Base-by-base conservation (phyloP, 2,797 vertebrate genomes). In the Cynodonichthys magdalenae region DNA sequence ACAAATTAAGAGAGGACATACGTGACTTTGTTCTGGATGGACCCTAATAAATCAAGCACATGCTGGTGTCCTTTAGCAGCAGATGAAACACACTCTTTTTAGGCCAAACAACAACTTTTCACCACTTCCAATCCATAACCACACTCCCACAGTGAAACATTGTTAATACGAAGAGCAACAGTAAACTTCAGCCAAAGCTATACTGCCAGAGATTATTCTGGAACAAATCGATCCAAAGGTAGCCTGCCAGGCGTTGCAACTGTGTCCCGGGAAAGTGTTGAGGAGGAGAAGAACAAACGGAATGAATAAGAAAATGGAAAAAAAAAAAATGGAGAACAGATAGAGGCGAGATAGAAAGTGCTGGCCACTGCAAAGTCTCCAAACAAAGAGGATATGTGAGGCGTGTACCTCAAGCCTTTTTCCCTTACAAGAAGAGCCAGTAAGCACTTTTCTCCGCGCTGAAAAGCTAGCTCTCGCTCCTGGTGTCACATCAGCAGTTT, bases 321-420 rank as follows among this genome's bases (percentile, higher is more conserved):
- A 81, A 81, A 67, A 81, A 81, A 74, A 81, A 81, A 64, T 34
- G 75, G 82, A 88, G 85, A 91, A 88, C 78, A 90, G 90, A 91
- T 90, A 88, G 83, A 76, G 76, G 80, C 81, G 79, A 84, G 81
- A 89, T 88, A 88, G 87, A 94, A 94, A 94, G 84, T 94, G 93
- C 93, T 93, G 89, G 86, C 90, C 88, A 78, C 88, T 94, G 93
- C 93, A 94, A 93, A 93, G 90, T 93, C 90, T 92, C 86, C 91
- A 92, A 92, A 93, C 93, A 94, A 92, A 93, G 90, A 92, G 89
- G 89, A 92, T 90, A 89, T 90, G 87, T 91, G 90, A 88, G 88
- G 90, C 87, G 81, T 87, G 89, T 91, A 93, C 91, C 89, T 93
- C 89, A 87, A 93, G 91, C 91, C 89, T 87, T 93, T 90, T 89